Conservation (phyloP, 2,797 vertebrate genomes). For the Molossus molossus region DNA sequence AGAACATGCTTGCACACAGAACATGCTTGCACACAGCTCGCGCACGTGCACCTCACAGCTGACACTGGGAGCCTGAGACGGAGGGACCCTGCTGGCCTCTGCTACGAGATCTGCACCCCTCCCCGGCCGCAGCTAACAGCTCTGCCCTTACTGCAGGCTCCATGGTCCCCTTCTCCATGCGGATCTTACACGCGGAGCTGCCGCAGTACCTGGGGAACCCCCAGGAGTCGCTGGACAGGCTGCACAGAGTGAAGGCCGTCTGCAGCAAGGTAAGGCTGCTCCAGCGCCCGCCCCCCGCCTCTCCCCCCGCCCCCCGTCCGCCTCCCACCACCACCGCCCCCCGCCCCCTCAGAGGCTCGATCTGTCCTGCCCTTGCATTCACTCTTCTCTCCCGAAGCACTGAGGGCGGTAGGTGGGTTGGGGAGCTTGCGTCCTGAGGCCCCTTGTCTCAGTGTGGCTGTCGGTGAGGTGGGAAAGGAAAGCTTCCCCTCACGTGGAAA, state of each 20-base stretch:
- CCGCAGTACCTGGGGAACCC: slow-evolving; percentile 97
- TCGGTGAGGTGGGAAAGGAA: no score
- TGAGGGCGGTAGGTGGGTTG: no score
- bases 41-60: background rate
- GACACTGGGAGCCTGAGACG: background rate
- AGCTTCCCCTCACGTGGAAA: no score
- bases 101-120: no score
- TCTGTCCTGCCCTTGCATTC: background rate
- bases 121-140: no score
- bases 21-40: background rate
- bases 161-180: slow-evolving; percentile 99
- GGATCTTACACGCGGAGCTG: slow-evolving; percentile 96
- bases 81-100: no score
- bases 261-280: slow-evolving; percentile 92
- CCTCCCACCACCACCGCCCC: background rate
- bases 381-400: background rate
- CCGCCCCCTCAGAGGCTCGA: background rate
- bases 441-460: no score
- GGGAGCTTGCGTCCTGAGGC: no score
- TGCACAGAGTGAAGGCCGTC: slow-evolving; percentile 95
- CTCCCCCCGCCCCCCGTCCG: background rate
- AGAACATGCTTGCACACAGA: background rate
- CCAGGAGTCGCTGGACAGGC: slow-evolving; percentile 96
- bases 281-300: background rate
- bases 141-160: slow-evolving; percentile 91